Conservation (phyloP, 2,113 vertebrate genomes). For the Brachirus orientalis region DNA sequence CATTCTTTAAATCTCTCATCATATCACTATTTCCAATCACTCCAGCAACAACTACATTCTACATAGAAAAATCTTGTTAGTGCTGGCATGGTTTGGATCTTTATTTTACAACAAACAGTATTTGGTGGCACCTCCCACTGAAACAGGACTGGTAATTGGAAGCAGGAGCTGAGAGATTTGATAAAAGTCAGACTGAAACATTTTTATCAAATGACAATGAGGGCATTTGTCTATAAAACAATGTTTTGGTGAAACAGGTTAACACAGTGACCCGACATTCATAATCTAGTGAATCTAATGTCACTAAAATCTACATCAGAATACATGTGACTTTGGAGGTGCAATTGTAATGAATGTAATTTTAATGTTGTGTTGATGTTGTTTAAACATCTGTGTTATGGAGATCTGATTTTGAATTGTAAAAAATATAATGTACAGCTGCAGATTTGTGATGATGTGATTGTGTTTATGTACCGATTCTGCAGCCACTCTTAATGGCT, state of each 20-base stretch:
- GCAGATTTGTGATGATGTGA: too few species aligned
- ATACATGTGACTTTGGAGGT: too few species aligned
- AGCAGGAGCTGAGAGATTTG: too few species aligned
- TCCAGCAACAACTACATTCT: slow-evolving; percentile 7
- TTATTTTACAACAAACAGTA: too few species aligned
- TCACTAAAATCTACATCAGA: slow-evolving; percentile 18
- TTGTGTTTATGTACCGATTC: too few species aligned
- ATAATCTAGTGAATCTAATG: slow-evolving; percentile 19
- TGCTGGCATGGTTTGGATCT: slow-evolving; percentile 26
- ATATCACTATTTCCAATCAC: slow-evolving; percentile 3
- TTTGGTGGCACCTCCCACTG: slow-evolving; percentile 19
- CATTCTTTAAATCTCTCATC: background rate
- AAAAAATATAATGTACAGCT: too few species aligned
- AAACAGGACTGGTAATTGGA: slow-evolving; percentile 50
- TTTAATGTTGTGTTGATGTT: too few species aligned
- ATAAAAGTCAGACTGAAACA: too few species aligned
- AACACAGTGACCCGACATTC: slow-evolving; percentile 18
- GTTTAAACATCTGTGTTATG: too few species aligned
- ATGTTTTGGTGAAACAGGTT: slow-evolving; percentile 1
- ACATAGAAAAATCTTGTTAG: slow-evolving; percentile 11
- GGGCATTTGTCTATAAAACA: slow-evolving; percentile 27
- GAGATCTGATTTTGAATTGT: too few species aligned
- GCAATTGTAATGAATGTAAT: too few species aligned
- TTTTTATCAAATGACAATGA: slow-evolving; percentile 37
- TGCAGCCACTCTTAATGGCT: too few species aligned